Base-by-base conservation (phyloP, 2,888 invertebrate species). In the Laothoe populi region DNA sequence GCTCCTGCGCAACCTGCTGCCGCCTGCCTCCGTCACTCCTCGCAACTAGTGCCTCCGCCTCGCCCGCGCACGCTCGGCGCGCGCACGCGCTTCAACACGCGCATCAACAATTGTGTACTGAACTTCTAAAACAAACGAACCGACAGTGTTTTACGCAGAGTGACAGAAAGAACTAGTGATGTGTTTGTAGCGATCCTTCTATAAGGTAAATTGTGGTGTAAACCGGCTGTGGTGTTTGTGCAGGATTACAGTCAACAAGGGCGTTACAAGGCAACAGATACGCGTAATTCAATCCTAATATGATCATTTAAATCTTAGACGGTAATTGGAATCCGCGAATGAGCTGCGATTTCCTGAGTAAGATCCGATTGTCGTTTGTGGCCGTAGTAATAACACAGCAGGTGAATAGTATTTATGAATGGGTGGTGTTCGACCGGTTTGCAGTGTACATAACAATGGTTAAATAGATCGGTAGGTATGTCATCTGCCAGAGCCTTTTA, bases 1-100 rank as follows among this genome's bases (percentile, higher is more conserved):
- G 78, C 81, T 81, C 83, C 86, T 82, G 83, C 85, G 86, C 88
- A 87, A 82, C 89, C 89, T 88, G 83, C 84, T 81, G 80, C 84
- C 87, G 85, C 81, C 84, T 81, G 80, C 84, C 87, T 85, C 81
- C 84, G 79, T 74, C 84, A 81, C 81, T 82, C 78, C 75, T 77
- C 83, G 76, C 83, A 75, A 79, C 78, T 75, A 88, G 86, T 84
- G 83, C 82, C 82, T 83, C 85, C 82, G 81, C 79, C 84, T 85
- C 86, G 80, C 81, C 78, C 72, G 88, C 86, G 85, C 85, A 81
- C 78, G 83, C 77, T 71, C 74, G 65, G 77, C 74, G 77, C 76
- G 77, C 72, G 74, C 72, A 82, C 79, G 82, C 80, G 78, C 75
- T 66, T 69, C 64, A 66, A 66, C 71, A 64, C 67, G 53, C 62